Percentiles rank a stretch among this genome's conserved stretches.
These are phyloP conservation scores for Calcarius lapponicus DNA, from an alignment of 2,797 vertebrate genomes.

Conservation along the genomic window DNA sequence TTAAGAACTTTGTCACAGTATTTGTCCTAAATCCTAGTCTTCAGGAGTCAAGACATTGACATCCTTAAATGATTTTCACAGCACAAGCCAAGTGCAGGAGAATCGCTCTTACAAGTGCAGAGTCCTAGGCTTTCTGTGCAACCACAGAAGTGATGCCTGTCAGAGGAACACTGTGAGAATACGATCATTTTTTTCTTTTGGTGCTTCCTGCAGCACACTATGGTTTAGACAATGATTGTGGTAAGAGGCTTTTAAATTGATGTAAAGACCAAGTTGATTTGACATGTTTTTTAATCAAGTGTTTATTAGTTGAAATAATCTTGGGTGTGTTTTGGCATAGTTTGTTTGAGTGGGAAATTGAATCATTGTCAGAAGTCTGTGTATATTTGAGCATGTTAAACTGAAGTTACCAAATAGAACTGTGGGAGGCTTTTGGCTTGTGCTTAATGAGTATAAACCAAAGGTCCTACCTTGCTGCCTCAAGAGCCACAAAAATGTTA, in stretches of 20 bases:
- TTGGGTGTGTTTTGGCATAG: conserved; percentile 40
- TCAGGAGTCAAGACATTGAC: accelerated
- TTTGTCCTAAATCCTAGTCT: background rate
- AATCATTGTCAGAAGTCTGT: conserved; percentile 54
- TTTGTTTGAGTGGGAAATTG: conserved; percentile 55
- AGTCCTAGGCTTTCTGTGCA: background rate
- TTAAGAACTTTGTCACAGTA: background rate
- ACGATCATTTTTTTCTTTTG: background rate
- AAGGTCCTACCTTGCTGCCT: conserved; percentile 41
- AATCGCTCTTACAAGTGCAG: background rate
- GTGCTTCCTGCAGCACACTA: background rate
- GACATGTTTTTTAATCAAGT: conserved; percentile 58
- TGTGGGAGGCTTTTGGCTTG: conserved; percentile 55
- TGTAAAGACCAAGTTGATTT: conserved; percentile 40
- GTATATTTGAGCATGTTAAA: conserved; percentile 27
- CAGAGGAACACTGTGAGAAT: background rate
- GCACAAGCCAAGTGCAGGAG: background rate
- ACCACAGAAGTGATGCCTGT: background rate
- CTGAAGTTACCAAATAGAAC: conserved; percentile 40
- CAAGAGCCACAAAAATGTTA: conserved; percentile 44
- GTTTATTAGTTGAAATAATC: conserved; percentile 69
- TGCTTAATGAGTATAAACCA: conserved; percentile 1
- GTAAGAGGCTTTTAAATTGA: conserved; percentile 48
- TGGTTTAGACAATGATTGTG: background rate
- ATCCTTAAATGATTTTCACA: background rate